phyloP scores from a whole-genome alignment of 2,797 vertebrate species.

The Sebastes oblongus region DNA sequence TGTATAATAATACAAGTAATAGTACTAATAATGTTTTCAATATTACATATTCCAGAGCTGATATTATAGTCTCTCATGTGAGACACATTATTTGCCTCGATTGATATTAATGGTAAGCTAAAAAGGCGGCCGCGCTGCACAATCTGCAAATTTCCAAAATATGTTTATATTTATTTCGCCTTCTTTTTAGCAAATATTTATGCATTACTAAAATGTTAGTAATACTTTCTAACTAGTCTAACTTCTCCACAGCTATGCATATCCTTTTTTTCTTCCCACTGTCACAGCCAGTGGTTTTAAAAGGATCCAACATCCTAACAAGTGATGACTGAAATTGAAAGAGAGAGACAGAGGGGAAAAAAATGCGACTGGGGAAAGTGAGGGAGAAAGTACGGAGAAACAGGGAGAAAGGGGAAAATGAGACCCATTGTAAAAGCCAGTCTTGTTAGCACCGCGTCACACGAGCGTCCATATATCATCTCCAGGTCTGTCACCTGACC shows the following conservation, averaged over 20 bases:
- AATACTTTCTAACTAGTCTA: neutral
- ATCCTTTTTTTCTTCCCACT: neutral
- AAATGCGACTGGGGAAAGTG: neutral
- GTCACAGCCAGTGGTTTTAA: constrained; percentile 12
- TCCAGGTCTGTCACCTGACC: constrained; percentile 76
- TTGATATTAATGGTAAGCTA: constrained; percentile 71
- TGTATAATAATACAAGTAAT: neutral
- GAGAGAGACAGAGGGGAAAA: neutral
- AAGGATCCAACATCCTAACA: constrained; percentile 5
- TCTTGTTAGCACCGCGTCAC: constrained; percentile 78
- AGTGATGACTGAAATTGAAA: constrained; percentile 29
- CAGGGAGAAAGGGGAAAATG: constrained; percentile 42
- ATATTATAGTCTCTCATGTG: constrained; percentile 41
- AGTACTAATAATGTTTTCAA: neutral
- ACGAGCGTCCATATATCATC: constrained; percentile 74
- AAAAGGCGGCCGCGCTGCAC: too few species aligned
- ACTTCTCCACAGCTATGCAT: neutral
- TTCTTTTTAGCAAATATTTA: neutral
- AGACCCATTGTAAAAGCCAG: constrained; percentile 70
- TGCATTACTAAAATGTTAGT: neutral
- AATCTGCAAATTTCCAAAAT: too few species aligned
- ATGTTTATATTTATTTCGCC: too few species aligned
- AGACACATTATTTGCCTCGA: constrained; percentile 69
- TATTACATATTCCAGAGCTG: constrained; percentile 16
- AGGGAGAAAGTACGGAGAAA: constrained; percentile 14